Base-by-base conservation (phyloP, 2,797 vertebrate species). In the Pangasius larnaudii region DNA sequence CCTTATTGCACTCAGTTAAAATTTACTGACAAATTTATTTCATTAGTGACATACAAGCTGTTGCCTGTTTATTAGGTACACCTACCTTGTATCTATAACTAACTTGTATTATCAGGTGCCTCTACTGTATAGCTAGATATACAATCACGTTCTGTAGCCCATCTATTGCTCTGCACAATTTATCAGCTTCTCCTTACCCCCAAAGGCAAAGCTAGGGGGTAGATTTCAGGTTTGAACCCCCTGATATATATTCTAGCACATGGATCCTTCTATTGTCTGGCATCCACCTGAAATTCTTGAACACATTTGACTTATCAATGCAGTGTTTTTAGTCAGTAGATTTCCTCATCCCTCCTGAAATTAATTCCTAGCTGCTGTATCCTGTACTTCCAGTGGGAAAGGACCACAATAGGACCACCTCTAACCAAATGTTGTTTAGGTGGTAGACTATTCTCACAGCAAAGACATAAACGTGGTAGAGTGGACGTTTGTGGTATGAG, bases 141-240 rank as follows among this genome's bases (percentile, higher is more conserved):
- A 51, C 42, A 49, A 19, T 33, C 18, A n/a, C 61, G 22, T 65
- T 81, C 19, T 82, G 36, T 30, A n/a, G 24, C 39, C 13, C 39
- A 65, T 51, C 81, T 33, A 65, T 67, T 19, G 61, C 81, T 51
- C 42, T 83, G 81, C 42, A 83, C 81, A 83, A 83, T 83, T 83
- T 2, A 83, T 83, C 61, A 30, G 59, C 61, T 18, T 67, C 59
- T 49, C 27, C 42, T 51, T 67, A 30, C 3, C 61, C 58, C 39
- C 59, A 22, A 22, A 5, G 81, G 59, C 61, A 65, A 30, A 65
- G 59, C 59, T 67, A 65, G 42, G 27, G 81, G 81, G 39, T 65
- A 65, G 36, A 46, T 63, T 65, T 65, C 51, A 77, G 22, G 56
- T 27, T 39, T 65, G 3, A 82, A 59, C 11, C 14, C 7, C 14